These are phyloP conservation scores for Caenorhabditis sp. DNA, from an alignment of 2,888 invertebrate genomes.

Conservation along the genomic window DNA sequence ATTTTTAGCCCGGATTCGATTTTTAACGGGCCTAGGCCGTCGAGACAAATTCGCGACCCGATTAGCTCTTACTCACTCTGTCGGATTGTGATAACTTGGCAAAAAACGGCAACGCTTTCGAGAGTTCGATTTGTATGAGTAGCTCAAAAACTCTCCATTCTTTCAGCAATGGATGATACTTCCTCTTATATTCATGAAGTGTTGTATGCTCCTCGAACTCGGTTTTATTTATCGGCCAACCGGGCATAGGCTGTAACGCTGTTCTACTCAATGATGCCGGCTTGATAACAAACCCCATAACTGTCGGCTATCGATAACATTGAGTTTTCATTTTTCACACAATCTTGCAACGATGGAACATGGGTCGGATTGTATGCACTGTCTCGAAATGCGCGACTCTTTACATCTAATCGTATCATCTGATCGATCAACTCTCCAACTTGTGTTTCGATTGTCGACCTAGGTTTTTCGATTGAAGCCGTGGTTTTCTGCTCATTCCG, in stretches of 20 bases:
- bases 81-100: conserved; percentile 19
- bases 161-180: neutral
- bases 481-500: too few species aligned
- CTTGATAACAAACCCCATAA: neutral
- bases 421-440: neutral
- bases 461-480: neutral
- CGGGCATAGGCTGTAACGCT: neutral
- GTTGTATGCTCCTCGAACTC: too few species aligned
- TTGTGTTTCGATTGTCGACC: neutral
- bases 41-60: too few species aligned
- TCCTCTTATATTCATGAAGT: neutral
- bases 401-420: neutral
- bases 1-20: too few species aligned
- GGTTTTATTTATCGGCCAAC: too few species aligned
- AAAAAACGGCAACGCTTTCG: conserved; percentile 20
- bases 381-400: neutral
- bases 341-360: neutral
- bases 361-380: neutral
- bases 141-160: conserved; percentile 25
- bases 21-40: too few species aligned
- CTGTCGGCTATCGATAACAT: neutral
- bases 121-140: conserved; percentile 15
- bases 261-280: neutral
- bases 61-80: too few species aligned
- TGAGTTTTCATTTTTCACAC: neutral